phyloP scores from a whole-genome alignment of 2,113 vertebrate species.

The Emydura subglobosa region DNA sequence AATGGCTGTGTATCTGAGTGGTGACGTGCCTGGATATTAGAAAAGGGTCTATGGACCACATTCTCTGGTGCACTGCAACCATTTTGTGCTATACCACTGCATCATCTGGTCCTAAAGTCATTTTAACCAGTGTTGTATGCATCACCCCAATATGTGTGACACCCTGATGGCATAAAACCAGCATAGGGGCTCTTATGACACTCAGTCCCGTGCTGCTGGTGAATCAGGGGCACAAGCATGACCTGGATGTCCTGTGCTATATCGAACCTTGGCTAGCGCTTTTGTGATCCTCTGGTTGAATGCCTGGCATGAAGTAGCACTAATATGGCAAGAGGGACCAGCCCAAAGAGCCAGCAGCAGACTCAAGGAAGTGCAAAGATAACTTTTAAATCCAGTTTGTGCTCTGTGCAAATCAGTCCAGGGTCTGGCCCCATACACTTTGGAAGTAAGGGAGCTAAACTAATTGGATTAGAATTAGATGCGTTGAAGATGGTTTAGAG shows the following conservation, averaged over 20 bases:
- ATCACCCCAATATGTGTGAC: neutral
- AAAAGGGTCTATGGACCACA: neutral
- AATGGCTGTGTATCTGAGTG: neutral
- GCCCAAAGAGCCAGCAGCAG: neutral
- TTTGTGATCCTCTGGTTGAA: neutral
- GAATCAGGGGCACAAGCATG: neutral
- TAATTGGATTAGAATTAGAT: neutral
- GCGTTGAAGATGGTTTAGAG: neutral
- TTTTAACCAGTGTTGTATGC: neutral
- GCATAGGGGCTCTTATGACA: neutral
- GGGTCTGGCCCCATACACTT: too few relatives aligned
- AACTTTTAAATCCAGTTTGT: neutral
- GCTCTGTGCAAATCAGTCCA: neutral
- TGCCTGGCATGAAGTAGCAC: neutral
- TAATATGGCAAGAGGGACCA: neutral
- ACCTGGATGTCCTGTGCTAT: neutral
- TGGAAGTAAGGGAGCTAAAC: neutral
- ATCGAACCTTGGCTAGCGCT: neutral
- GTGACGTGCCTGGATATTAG: neutral
- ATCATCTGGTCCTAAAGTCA: neutral
- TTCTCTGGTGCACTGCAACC: neutral
- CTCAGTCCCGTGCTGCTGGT: neutral
- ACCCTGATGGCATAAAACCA: neutral
- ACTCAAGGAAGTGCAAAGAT: neutral
- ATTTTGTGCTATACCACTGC: neutral